Base-by-base conservation (phyloP, 2,888 invertebrate genomes). In the Fabriciana adippe region DNA sequence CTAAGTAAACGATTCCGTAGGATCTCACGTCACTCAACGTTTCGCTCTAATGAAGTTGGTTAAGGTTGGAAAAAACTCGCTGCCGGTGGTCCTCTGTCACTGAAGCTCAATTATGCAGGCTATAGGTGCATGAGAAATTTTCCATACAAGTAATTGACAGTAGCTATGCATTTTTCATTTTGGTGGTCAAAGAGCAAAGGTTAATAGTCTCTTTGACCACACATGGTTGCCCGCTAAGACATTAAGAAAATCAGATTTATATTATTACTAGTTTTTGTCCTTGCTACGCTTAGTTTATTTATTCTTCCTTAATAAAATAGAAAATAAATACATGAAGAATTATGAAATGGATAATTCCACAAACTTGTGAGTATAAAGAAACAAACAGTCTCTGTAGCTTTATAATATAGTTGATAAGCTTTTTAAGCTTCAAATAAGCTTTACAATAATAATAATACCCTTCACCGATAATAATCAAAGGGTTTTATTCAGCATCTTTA, bases 11-110 rank as follows among this genome's bases (percentile, higher is more conserved):
- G 69, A 73, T 75, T 64, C 69, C 77, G 76, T 76, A 76, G 77
- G 60, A 66, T 77, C 79, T 74, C 82, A 82, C 83, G 85, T 84
- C 86, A 83, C 80, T 83, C 81, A 83, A 78, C 78, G 79, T 79
- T 80, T 81, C 76, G 76, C 74, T 75, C 80, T 88, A 88, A 89
- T 87, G 89, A 88, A 84, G 84, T 81, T 79, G 77, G 80, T 77
- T 81, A 64, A 68, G 61, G 47, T 60, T 60, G 48, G 86, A 84
- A 89, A 90, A 90, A 92, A 91, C 75, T 76, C 89, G 76, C 79
- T 84, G 80, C 86, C 84, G 90, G 92, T 90, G 90, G 90, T 89
- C 90, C 71, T 66, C 69, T 72, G 75, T 72, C 74, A 72, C 72
- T 66, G 73, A 64, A 64, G 56, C 67, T 69, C 69, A 74, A 74